Base-by-base conservation (phyloP, 2,113 vertebrate genomes). In the Nesoenas mayeri region DNA sequence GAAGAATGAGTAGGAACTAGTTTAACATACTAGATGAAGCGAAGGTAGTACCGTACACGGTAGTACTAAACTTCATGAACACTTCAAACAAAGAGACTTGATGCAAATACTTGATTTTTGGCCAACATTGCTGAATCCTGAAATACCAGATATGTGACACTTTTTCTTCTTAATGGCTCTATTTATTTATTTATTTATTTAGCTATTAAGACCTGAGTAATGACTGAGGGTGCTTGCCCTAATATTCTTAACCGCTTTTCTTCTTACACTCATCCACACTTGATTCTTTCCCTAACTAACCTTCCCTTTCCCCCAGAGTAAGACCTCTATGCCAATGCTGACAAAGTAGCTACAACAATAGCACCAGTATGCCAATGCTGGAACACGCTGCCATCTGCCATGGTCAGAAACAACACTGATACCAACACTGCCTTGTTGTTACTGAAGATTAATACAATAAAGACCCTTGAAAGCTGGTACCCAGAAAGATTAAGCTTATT, bases 401-500 rank as follows among this genome's bases (percentile, higher is more conserved):
- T 84, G 4, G 0, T 70, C 79, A 74, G 56, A 90, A 93, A 50
- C 0, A 2, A 38, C 47, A 78, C 67, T 34, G 61, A 38, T 50
- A 85, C 18, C 79, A 79, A 74, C 53, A 67, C 32, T 84, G 61
- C 18, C 67, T 84, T 77, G 71, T 32, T 83, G 56, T 47, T 70
- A 58, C 75, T 78, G 67, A 86, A 94, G 83, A 90, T 64, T 91
- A 92, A 0, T 0, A 78, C 40, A 72, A 73, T 40, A 78, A 83
- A 91, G 34, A 91, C 75, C 56, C 64, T 80, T 91, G 82, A 94
- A 83, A 96, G 92, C 91, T 93, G 92, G 85, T 32, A 70, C 56
- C 32, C 56, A 66, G 79, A 65, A 93, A 57, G 67, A 79, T 48
- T 94, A 89, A 93, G 85, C 54, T 95, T 85, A 91, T 92, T 94